These are phyloP conservation scores for Amblyraja radiata DNA, from an alignment of 2,797 vertebrate species.

Conservation along the genomic window DNA sequence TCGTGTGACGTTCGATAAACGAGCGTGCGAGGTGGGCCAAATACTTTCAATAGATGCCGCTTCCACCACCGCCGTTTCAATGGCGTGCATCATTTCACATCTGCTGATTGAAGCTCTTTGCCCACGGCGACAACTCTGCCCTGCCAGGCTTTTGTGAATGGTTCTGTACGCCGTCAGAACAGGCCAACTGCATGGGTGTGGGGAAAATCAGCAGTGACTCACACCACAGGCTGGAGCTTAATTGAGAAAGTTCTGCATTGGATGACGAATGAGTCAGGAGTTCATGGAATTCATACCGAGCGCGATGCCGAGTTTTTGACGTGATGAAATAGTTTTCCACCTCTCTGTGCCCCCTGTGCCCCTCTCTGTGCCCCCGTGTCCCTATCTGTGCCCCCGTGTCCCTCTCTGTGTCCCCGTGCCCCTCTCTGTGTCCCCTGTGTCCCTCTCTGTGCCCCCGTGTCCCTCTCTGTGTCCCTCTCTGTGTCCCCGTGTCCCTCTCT, in stretches of 20 bases:
- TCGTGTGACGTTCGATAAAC: too few relatives aligned
- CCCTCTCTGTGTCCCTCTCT: too few relatives aligned
- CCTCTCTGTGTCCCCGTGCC: too few relatives aligned
- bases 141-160: not conserved
- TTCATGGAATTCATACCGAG: too few relatives aligned
- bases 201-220: not conserved
- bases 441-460: too few relatives aligned
- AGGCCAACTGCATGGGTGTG: not conserved
- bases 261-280: not conserved
- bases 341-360: not conserved
- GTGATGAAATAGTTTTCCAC: not conserved
- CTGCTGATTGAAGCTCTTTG: not conserved
- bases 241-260: not conserved
- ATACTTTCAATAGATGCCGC: not conserved
- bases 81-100: not conserved
- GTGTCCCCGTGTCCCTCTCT: too few relatives aligned
- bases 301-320: not conserved
- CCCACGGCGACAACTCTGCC: not conserved
- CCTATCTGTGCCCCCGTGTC: too few relatives aligned
- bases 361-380: too few relatives aligned
- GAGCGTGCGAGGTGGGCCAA: not conserved
- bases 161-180: not conserved
- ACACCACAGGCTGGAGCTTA: not conserved
- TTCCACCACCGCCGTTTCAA: not conserved
- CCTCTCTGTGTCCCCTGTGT: too few relatives aligned